Evolutionary conservation across 1,140 invertebrate genomes (phyloP), one percentile per base, ranked within the genome.

Genomic region (Periplaneta americana): DNA sequence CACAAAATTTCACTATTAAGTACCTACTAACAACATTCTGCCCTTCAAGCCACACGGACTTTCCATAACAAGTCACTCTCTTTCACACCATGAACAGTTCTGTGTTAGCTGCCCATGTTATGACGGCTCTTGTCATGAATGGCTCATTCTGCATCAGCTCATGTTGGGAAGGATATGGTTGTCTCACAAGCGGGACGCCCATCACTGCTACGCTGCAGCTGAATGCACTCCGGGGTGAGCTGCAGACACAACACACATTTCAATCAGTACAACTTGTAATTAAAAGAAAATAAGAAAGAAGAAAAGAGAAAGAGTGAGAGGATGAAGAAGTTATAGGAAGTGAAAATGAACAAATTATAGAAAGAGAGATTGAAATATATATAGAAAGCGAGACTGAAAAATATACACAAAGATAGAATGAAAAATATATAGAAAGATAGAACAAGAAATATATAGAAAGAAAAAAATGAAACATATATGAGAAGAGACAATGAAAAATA

Each of bases 101-200:
- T 22, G 92, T 88, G 83, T 90, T 91, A 88, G 84, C 90, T 92
- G 82, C 91, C 91, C 18, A 92, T 89, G 35, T 90, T 88, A 83
- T 92, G 90, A 5, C 91, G 87, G 79, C 89, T 90, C 48, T 88
- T 88, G 84, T 88, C 88, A 82, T 87, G 87, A 66, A 92, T 88
- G 80, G 92, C 88, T 57, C 91, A 88, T 84, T 93, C 92, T 11
- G 92, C 92, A 83, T 93, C 87, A 17, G 87, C 86, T 81, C 91
- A 85, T 34, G 89, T 88, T 5, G 88, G 86, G 80, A 93, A 91
- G 22, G 89, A 87, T 13, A 91, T 89, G 15, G 91, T 84, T 8
- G 91, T 90, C 75, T 93, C 92, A 31, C 91, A 89, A 34, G 88
- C 90, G 5, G 90, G 89, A 74, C 88, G 85, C 22, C 90, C 90